Conservation (phyloP, 2,113 vertebrate genomes). For the Todiramphus saurophagus region DNA sequence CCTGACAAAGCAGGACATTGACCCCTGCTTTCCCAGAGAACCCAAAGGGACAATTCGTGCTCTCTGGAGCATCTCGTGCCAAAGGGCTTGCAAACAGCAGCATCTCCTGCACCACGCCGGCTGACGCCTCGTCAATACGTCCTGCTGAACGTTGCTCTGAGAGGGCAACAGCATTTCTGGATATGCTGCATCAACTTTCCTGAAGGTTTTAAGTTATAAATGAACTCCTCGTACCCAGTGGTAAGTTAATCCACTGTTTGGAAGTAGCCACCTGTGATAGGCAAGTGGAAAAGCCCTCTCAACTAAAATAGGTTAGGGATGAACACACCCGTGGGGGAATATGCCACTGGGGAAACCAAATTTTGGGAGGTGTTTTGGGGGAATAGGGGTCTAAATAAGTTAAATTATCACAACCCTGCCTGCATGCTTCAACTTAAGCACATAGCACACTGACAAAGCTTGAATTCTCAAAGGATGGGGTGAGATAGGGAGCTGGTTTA, state of each 20-base stretch:
- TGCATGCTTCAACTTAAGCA: neutral
- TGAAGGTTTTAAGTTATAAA: too few relatives aligned
- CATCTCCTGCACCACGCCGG: too few relatives aligned
- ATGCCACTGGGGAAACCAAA: neutral
- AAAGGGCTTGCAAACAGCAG: too few relatives aligned
- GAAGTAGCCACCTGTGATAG: neutral
- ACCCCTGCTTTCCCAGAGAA: neutral
- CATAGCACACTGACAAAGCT: rapidly evolving
- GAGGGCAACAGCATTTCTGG: too few relatives aligned
- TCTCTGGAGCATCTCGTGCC: too few relatives aligned
- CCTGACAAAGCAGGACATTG: neutral
- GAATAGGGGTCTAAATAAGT: neutral
- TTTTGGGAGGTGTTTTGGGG: neutral
- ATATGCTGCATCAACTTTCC: too few relatives aligned
- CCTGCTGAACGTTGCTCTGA: too few relatives aligned
- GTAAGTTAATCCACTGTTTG: neutral
- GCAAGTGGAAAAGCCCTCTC: neutral
- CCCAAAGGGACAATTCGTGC: too few relatives aligned
- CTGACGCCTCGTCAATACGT: too few relatives aligned
- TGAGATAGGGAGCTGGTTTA: neutral
- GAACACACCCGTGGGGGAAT: neutral
- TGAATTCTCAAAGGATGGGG: neutral
- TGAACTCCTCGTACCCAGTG: too few relatives aligned
- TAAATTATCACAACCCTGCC: neutral
- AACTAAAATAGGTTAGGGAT: neutral